Conservation (phyloP, 2,888 invertebrate species). For the Caenorhabditis sinica region DNA sequence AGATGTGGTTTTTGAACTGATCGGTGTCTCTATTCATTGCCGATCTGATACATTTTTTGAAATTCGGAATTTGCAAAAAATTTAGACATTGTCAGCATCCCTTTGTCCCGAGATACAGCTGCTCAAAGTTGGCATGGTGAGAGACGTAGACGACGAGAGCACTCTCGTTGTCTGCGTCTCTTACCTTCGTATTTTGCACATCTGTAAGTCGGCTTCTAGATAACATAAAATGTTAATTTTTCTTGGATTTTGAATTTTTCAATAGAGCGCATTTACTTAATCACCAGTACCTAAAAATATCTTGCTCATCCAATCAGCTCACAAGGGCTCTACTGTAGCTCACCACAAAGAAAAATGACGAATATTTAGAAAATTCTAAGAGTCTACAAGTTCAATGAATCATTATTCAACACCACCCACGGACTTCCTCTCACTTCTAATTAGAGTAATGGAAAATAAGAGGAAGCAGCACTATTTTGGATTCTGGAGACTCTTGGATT, state of each 20-base stretch:
- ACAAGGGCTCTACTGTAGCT: not conserved
- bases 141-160: not conserved
- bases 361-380: not conserved
- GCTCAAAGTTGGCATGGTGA: not conserved
- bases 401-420: not conserved
- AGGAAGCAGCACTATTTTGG: not conserved
- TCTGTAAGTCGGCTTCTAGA: not conserved
- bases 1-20: not conserved
- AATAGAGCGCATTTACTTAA: not conserved
- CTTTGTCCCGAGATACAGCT: not conserved
- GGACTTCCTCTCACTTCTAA: not conserved
- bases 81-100: not conserved
- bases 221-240: not conserved
- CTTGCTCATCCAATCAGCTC: not conserved
- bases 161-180: not conserved
- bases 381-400: not conserved
- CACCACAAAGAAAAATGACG: not conserved
- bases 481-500: not conserved
- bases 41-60: not conserved
- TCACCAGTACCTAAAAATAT: not conserved
- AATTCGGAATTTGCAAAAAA: not conserved
- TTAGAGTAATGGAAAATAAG: not conserved
- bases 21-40: no score
- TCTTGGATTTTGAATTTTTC: not conserved
- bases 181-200: not conserved